These are phyloP conservation scores for Virgularia gustaviana DNA, from an alignment of 92 coral and sea anemone genomes.

Conservation along the genomic window DNA sequence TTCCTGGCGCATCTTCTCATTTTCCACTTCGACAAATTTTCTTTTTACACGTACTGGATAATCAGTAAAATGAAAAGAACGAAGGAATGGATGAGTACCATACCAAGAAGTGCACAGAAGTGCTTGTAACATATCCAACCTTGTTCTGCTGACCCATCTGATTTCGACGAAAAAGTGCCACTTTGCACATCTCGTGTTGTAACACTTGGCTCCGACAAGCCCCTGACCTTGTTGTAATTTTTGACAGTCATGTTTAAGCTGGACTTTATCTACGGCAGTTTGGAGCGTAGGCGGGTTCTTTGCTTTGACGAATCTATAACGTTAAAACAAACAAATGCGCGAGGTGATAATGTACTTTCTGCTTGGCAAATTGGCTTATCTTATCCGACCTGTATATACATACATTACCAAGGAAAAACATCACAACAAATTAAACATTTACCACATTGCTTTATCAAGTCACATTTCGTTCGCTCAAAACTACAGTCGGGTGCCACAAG, in stretches of 20 bases:
- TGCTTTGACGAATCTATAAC: conserved; percentile 48
- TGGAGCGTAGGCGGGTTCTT: conserved; percentile 34
- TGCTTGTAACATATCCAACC: too few species aligned
- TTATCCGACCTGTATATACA: too few species aligned
- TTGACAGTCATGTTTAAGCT: conserved; percentile 15
- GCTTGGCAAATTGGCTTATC: too few species aligned
- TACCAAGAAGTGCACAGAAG: too few species aligned
- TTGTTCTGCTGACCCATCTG: too few species aligned
- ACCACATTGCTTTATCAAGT: too few species aligned
- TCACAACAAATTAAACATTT: too few species aligned
- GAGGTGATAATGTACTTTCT: too few species aligned
- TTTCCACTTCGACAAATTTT: conserved; percentile 2
- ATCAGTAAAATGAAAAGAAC: background rate
- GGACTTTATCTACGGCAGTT: conserved; percentile 16
- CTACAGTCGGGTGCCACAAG: too few species aligned
- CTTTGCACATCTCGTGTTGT: conserved; percentile 26
- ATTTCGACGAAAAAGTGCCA: conserved; percentile 30
- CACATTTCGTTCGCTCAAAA: too few species aligned
- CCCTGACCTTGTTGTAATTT: conserved; percentile 17
- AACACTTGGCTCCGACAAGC: conserved; percentile 29
- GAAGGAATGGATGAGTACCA: background rate
- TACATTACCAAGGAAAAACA: too few species aligned
- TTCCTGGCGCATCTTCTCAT: conserved; percentile 22
- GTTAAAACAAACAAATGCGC: background rate
- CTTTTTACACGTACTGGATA: conserved; percentile 14